A percentile compares a stretch with the other conserved stretches of the same genome.
phyloP scores from a whole-genome alignment of 2,113 vertebrate genomes.

The Brachypodius melanocephalos region DNA sequence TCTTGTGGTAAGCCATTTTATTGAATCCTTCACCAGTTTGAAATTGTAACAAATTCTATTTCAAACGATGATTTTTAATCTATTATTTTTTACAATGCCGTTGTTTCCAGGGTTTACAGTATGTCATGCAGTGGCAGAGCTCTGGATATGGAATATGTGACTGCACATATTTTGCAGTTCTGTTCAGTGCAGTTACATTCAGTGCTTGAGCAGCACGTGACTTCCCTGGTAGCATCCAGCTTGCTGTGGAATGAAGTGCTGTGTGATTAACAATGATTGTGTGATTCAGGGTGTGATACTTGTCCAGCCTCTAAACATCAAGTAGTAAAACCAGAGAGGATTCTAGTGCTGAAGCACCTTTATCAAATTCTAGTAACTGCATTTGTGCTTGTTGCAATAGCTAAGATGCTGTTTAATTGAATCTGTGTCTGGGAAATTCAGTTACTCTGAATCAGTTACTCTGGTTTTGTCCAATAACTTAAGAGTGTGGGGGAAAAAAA shows the following conservation, averaged over 20 bases:
- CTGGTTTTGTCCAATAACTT: background rate
- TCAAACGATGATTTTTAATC: accelerated
- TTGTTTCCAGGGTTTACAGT: background rate
- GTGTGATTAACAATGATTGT: accelerated
- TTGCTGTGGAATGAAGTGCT: background rate
- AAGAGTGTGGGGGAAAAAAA: accelerated
- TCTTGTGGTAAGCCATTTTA: slow-evolving; percentile 52
- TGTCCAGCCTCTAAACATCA: background rate
- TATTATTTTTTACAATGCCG: accelerated
- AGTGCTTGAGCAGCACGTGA: background rate
- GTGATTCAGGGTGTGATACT: background rate
- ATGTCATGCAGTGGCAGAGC: background rate
- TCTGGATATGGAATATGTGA: background rate
- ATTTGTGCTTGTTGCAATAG: background rate
- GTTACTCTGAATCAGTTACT: accelerated
- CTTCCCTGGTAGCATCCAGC: background rate
- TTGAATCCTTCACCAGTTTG: background rate
- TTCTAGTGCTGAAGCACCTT: background rate
- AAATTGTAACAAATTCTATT: background rate
- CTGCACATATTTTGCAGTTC: background rate
- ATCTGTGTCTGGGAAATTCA: background rate
- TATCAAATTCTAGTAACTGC: background rate
- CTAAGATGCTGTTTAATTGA: background rate
- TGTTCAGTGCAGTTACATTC: accelerated
- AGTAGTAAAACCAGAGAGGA: background rate